phyloP scores from a whole-genome alignment of 2,797 vertebrate genomes.

The Poecilia picta region DNA sequence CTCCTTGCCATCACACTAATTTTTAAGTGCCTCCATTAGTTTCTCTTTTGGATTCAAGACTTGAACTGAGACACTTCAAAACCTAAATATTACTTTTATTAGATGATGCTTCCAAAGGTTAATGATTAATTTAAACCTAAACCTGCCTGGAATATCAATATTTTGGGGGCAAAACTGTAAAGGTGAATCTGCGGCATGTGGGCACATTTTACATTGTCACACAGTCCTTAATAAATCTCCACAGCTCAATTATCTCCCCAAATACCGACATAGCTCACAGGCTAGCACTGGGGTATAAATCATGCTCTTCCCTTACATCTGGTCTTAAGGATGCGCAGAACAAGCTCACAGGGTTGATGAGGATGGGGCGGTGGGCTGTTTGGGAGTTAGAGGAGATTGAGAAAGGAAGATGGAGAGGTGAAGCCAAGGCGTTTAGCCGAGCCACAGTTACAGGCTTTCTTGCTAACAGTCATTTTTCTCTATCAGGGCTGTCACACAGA shows the following conservation, averaged over 20 bases:
- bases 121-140: background rate
- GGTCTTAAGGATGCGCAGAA: conserved; percentile 56
- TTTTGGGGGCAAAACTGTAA: background rate
- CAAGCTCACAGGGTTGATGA: conserved; percentile 55
- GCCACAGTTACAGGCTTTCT: conserved; percentile 37
- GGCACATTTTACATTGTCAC: conserved; percentile 25
- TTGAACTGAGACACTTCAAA: background rate
- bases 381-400: background rate
- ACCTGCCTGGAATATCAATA: background rate
- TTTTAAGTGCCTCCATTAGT: background rate
- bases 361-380: conserved; percentile 16
- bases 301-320: conserved; percentile 63
- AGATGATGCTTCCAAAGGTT: no score
- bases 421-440: conserved; percentile 40
- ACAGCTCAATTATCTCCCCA: conserved; percentile 71
- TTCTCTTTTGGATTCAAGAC: background rate
- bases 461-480: conserved; percentile 79
- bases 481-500: conserved; percentile 74
- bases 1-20: background rate
- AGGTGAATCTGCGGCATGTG: background rate
- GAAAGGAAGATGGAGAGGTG: conserved; percentile 39
- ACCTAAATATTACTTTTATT: background rate
- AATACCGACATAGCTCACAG: conserved; percentile 70
- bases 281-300: conserved; percentile 70
- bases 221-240: conserved; percentile 56